Base-by-base conservation (phyloP, 2,888 invertebrate genomes). In the Drosophila neoperkinsi region DNA sequence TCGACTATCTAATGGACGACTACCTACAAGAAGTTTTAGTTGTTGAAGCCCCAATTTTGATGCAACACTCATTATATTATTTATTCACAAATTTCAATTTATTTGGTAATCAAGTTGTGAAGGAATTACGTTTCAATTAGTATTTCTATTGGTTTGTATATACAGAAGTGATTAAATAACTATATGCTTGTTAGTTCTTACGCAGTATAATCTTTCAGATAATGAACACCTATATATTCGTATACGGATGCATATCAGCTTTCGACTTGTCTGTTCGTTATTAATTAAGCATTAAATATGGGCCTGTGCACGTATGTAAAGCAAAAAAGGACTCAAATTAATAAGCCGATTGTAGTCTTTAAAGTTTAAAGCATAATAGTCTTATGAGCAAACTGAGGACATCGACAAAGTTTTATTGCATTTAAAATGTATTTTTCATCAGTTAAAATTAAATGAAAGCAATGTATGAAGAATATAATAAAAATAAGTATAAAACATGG, bases 1-100 rank as follows among this genome's bases (percentile, higher is more conserved):
- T 57, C 57, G 57, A 57, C 57, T 21, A 31, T 18, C 43, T 21
- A 56, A 41, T 56, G 30, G 30, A 41, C 56, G 13, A 30, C 38
- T 38, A 41, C 38, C 16, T 34, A 13, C 30, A 28, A n/a, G 16
- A 57, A 18, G 11, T 43, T 43, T 16, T 5, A 10, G 38, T 30
- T 57, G 10, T 16, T 30, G 38, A 57, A 16, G 10, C n/a, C n/a
- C 3, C n/a, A 38, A 38, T 57, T 41, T 41, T 1, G 31, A 16
- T 31, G n/a, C 21, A 57, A 30, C 21, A 21, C 46, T 3, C 18
- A 21, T 10, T 7, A 21, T 16, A 21, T 43, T 21, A 16, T 57
- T 57, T 41, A 57, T 57, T 57, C 41, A 41, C 21, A 31, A 31
- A 41, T 41, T 21, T 21, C 30, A 5, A 57, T 21, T 21, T n/a